A percentile compares a stretch with the other conserved stretches of the same genome.
These are phyloP conservation scores for Tragelaphus imberbis DNA, from an alignment of 2,113 vertebrate genomes.

Conservation along the genomic window DNA sequence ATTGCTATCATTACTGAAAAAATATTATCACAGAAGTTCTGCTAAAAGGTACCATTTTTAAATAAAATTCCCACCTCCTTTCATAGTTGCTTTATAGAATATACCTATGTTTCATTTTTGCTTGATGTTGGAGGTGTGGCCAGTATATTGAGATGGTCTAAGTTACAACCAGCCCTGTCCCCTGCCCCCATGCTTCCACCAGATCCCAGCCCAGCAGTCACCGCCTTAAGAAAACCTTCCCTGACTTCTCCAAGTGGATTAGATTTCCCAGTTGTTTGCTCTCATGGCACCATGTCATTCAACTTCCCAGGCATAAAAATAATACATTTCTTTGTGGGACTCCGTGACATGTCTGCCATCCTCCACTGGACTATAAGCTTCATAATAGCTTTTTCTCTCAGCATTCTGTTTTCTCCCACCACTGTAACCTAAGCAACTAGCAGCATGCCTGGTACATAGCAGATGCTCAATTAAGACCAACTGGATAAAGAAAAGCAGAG, in stretches of 20 bases:
- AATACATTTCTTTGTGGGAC: neutral
- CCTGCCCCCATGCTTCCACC: neutral
- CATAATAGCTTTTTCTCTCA: neutral
- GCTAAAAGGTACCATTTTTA: neutral
- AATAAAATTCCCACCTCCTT: neutral
- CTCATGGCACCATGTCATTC: neutral
- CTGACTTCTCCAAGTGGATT: neutral
- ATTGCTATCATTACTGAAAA: neutral
- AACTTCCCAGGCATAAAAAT: neutral
- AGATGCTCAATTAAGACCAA: neutral
- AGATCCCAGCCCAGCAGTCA: neutral
- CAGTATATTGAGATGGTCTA: neutral
- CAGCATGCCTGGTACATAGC: neutral
- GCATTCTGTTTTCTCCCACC: neutral
- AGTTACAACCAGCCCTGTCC: neutral
- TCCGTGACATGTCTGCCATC: neutral
- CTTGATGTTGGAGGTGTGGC: neutral
- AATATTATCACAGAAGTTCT: neutral
- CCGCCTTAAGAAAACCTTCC: neutral
- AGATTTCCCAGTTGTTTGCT: neutral
- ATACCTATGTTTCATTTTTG: neutral
- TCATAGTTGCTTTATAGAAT: neutral
- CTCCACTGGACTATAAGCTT: neutral
- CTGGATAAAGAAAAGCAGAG: neutral
- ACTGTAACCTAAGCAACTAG: neutral